Evolutionary conservation across 1,140 invertebrate species (phyloP), one percentile per base, ranked within the genome.

Genomic region (Augochlora pura): DNA sequence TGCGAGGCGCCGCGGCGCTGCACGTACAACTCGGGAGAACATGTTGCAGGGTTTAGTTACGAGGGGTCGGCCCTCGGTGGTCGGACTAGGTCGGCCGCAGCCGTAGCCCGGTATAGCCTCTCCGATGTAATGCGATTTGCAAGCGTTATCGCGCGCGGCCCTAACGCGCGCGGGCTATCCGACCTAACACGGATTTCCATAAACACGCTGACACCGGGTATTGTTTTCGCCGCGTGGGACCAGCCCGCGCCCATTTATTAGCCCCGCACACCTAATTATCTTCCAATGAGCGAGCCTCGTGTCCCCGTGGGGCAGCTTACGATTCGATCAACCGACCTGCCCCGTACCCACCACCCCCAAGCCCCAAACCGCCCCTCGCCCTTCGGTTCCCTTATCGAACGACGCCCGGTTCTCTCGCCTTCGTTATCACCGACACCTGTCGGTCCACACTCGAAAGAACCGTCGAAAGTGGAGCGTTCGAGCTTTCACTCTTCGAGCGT

Each of bases 101-200:
- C 39, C 62, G 65, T 77, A 64, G 72, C 65, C 54, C 21, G 72
- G 80, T 82, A 73, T 80, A 76, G 76, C 65, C n/a, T n/a, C n/a
- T 66, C 76, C 84, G 87, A 82, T 88, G 88, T 92, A 92, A 92
- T 92, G 84, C 91, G 90, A 92, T 92, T 92, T 91, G 90, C 91
- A 90, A 90, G 88, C 87, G 89, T 91, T 91, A 92, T 91, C 90
- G 89, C 90, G 89, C 90, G 88, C 81, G 82, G 83, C 80, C 86
- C 80, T 83, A 85, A 81, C 86, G 83, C 81, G 73, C 79, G 72
- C 16, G 66, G 72, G n/a, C n/a, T n/a, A 83, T 80, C 83, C 85
- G 54, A 81, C 86, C 84, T 85, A 83, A 88, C 86, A 88, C 84
- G 83, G 84, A 88, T 88, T 88, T 89, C 82, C 88, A 87, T 88